phyloP scores from a whole-genome alignment of 2,113 vertebrate genomes.

The Channa maculata region DNA sequence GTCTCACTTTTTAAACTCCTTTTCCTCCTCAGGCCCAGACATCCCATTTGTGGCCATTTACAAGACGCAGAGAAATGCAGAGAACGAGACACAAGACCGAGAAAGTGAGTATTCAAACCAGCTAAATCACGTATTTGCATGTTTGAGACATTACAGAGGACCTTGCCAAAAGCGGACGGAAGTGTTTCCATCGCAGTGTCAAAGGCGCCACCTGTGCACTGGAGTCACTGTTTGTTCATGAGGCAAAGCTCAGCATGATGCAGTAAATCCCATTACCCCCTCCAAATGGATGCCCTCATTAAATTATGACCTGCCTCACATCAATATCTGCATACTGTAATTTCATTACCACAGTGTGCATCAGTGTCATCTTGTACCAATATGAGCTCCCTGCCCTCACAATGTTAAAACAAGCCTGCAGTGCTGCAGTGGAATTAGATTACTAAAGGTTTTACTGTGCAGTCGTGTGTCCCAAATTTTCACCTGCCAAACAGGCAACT shows the following conservation, averaged over 20 bases:
- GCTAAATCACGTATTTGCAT: not conserved
- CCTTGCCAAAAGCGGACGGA: conserved; percentile 12
- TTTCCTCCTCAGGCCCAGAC: conserved; percentile 84
- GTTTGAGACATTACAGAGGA: not conserved
- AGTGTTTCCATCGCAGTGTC: conserved; percentile 12
- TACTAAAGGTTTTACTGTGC: not conserved
- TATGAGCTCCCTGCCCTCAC: conserved; percentile 6
- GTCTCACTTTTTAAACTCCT: not conserved
- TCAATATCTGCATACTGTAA: conserved; percentile 52
- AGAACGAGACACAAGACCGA: conserved; percentile 85
- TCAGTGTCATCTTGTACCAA: conserved; percentile 24
- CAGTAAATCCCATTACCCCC: conserved; percentile 59
- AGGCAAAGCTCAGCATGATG: conserved; percentile 34
- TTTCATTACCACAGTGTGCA: conserved; percentile 32
- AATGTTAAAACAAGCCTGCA: not conserved
- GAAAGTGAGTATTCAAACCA: conserved; percentile 85
- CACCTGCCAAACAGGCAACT: not conserved
- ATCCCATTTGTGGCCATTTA: conserved; percentile 90
- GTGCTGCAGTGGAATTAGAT: not conserved
- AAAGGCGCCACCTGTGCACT: conserved; percentile 23
- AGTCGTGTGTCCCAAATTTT: not conserved
- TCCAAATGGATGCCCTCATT: conserved; percentile 53
- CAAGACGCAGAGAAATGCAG: conserved; percentile 82
- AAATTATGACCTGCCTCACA: conserved; percentile 55
- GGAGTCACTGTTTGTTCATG: conserved; percentile 40